Percentiles rank a stretch among this genome's conserved stretches.
Conservation (phyloP, 1,140 invertebrate genomes). For the Drosophila pachea region DNA sequence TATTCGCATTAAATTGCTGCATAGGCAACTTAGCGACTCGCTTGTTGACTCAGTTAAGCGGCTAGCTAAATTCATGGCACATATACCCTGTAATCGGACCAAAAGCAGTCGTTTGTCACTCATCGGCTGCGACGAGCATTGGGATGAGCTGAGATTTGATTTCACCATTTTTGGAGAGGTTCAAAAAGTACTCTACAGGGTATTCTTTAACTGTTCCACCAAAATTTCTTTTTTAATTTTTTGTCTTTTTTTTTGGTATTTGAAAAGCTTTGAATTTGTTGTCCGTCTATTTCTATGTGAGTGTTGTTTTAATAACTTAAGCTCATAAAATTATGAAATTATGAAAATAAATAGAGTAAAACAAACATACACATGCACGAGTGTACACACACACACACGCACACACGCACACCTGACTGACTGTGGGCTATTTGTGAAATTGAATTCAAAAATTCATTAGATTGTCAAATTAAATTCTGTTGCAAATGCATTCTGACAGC, state of each 20-base stretch:
- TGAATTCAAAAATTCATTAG: slow-evolving; percentile 61
- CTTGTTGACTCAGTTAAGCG: slow-evolving; percentile 58
- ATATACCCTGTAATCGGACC: slow-evolving; percentile 4
- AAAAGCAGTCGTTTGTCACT: no score
- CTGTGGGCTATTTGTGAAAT: slow-evolving; percentile 28
- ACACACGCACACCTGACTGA: neutral
- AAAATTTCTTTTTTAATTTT: neutral
- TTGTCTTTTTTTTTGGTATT: slow-evolving; percentile 22
- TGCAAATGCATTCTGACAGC: slow-evolving; percentile 49
- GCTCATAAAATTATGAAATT: slow-evolving; percentile 74
- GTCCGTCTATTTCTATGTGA: slow-evolving; percentile 28
- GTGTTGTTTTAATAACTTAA: slow-evolving; percentile 74
- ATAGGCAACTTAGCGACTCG: slow-evolving; percentile 44
- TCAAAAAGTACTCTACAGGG: neutral
- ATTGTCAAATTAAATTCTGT: slow-evolving; percentile 31
- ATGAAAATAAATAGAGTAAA: slow-evolving; percentile 69
- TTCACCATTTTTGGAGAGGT: no score
- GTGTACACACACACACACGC: slow-evolving; percentile 22
- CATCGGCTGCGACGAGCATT: no score
- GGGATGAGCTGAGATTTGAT: no score
- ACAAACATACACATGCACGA: slow-evolving; percentile 17
- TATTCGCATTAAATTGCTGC: slow-evolving; percentile 59
- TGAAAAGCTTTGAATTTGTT: slow-evolving; percentile 28
- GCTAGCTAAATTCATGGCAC: slow-evolving; percentile 35
- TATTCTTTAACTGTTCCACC: neutral